phyloP scores from a whole-genome alignment of 2,113 vertebrate genomes.

The Ivindomyrus marchei region DNA sequence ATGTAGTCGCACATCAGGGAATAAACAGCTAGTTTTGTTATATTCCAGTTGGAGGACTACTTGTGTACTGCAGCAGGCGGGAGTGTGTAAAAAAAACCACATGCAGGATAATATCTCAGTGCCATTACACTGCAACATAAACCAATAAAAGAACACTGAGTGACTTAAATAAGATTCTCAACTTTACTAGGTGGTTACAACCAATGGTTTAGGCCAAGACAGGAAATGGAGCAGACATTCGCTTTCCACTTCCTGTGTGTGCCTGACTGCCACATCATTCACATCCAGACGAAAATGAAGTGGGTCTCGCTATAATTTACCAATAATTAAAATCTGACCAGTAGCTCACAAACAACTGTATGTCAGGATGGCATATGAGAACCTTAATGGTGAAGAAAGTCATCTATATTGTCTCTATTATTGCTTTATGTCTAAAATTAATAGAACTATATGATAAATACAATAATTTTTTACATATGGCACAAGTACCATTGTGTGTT shows the following conservation, averaged over 20 bases:
- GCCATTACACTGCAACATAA: slow-evolving; percentile 16
- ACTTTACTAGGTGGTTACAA: slow-evolving; percentile 7
- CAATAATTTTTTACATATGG: neutral
- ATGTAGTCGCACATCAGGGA: neutral
- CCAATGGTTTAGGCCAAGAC: neutral
- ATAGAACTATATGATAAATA: neutral
- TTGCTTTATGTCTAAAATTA: neutral
- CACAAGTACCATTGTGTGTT: neutral
- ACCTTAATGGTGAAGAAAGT: neutral
- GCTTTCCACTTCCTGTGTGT: neutral
- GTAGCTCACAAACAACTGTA: neutral
- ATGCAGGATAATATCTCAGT: slow-evolving; percentile 15
- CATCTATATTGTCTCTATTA: neutral
- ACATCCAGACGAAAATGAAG: neutral
- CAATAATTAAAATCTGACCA: slow-evolving; percentile 5
- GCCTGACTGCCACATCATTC: neutral
- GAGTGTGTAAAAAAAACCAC: neutral
- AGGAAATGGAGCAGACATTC: neutral
- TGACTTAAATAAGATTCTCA: slow-evolving; percentile 8
- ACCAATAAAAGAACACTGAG: slow-evolving; percentile 8
- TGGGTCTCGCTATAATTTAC: neutral
- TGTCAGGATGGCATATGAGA: neutral
- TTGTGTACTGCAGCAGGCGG: neutral
- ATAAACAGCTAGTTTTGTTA: neutral
- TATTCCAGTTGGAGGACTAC: neutral